Percentiles rank a stretch among this genome's conserved stretches.
Conservation (phyloP, 2,797 vertebrate genomes). For the Ptychobarbus kaznakovi region DNA sequence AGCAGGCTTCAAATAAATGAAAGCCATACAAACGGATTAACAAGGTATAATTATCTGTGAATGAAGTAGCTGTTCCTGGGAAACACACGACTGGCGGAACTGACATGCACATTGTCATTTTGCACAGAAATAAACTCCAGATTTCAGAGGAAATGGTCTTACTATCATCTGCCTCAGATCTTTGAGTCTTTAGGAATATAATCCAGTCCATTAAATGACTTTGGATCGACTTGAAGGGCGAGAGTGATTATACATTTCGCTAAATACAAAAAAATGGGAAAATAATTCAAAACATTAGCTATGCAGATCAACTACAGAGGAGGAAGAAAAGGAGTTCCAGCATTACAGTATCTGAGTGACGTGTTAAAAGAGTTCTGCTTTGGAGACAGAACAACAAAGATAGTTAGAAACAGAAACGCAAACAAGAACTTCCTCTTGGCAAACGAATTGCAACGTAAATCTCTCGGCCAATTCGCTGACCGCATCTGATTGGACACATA, state of each 20-base stretch:
- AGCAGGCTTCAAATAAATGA: neutral
- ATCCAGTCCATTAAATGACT: neutral
- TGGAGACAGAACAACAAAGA: slow-evolving; percentile 44
- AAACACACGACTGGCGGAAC: slow-evolving; percentile 6
- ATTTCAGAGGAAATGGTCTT: slow-evolving; percentile 15
- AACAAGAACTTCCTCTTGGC: slow-evolving; percentile 33
- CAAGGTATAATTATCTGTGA: slow-evolving; percentile 36
- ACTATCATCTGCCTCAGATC: slow-evolving; percentile 9
- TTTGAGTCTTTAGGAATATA: slow-evolving; percentile 24
- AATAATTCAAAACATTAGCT: slow-evolving; percentile 34
- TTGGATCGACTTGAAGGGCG: slow-evolving; percentile 12
- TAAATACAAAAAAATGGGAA: slow-evolving; percentile 17
- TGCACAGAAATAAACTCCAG: slow-evolving; percentile 3
- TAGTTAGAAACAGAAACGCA: slow-evolving; percentile 43
- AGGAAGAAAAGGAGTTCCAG: slow-evolving; percentile 24
- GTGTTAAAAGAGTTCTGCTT: slow-evolving; percentile 43
- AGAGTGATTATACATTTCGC: slow-evolving; percentile 25
- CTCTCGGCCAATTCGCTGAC: slow-evolving; percentile 24
- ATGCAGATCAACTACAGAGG: slow-evolving; percentile 3
- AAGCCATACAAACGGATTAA: slow-evolving; percentile 18
- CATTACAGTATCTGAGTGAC: slow-evolving; percentile 14
- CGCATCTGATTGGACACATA: slow-evolving; percentile 32
- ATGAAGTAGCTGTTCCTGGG: slow-evolving; percentile 20
- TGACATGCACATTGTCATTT: slow-evolving; percentile 3
- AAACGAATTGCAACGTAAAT: slow-evolving; percentile 4